Evolutionary conservation across 2,113 vertebrate species (phyloP).

Genomic region (Ornithorhynchus anatinus): DNA sequence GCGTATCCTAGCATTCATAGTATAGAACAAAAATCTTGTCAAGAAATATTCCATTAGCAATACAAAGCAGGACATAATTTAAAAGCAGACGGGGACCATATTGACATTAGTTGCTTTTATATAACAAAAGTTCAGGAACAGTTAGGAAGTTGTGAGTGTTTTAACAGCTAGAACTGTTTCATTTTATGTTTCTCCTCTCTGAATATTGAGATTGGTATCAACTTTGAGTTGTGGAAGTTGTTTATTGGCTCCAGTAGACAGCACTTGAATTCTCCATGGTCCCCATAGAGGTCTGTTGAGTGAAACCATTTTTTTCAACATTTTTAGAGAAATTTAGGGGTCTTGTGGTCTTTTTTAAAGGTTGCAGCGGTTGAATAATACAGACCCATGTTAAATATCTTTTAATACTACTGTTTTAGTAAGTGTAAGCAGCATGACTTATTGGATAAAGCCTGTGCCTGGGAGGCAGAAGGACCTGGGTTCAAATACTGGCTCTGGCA

Average conservation of each 20-base stretch:
- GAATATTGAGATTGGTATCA: neutral
- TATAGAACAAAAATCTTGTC: too few relatives aligned
- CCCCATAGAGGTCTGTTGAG: conserved; percentile 34
- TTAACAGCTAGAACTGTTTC: neutral
- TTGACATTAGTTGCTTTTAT: neutral
- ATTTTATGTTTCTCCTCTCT: neutral
- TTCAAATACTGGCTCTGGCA: too few relatives aligned
- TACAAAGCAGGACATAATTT: neutral
- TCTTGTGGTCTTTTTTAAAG: conserved; percentile 32
- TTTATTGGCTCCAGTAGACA: neutral
- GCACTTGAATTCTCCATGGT: conserved; percentile 22
- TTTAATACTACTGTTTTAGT: conserved; percentile 61
- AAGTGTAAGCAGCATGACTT: too few relatives aligned
- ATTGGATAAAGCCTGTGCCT: too few relatives aligned
- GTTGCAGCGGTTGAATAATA: conserved; percentile 21
- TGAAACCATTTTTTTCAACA: conserved; percentile 44
- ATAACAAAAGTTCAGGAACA: neutral
- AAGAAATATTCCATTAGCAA: neutral
- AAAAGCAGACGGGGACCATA: neutral
- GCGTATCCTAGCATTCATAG: neutral
- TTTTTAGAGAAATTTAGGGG: conserved; percentile 42
- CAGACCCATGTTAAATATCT: conserved; percentile 20
- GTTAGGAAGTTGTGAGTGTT: neutral
- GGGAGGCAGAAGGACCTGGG: too few relatives aligned
- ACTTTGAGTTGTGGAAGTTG: neutral